Evolutionary conservation across 2,888 invertebrate species (phyloP).

Genomic region (Eupithecia abbreviata): DNA sequence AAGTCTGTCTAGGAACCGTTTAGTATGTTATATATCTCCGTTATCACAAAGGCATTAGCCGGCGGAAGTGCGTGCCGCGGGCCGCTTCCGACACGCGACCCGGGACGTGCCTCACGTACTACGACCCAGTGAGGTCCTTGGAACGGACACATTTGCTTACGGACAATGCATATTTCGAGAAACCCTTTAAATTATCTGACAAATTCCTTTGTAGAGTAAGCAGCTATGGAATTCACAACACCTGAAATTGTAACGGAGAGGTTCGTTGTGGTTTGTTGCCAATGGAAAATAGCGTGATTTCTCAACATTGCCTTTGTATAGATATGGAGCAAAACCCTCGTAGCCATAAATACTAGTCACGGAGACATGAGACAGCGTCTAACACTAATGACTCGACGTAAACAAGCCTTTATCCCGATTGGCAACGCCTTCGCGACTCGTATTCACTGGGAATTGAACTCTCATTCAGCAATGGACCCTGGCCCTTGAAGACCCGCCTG

Average conservation of each 20-base stretch:
- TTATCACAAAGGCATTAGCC: conserved; percentile 47
- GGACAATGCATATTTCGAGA: not conserved
- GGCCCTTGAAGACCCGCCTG: conserved; percentile 9
- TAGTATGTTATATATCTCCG: conserved; percentile 20
- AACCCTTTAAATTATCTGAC: not conserved
- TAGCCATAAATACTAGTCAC: conserved; percentile 9
- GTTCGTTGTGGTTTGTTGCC: not conserved
- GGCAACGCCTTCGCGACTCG: conserved; percentile 18
- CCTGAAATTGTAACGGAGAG: not conserved
- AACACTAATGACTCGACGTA: conserved; percentile 15
- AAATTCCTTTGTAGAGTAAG: not conserved
- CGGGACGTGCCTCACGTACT: not conserved
- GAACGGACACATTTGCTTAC: not conserved
- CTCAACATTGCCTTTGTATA: not conserved
- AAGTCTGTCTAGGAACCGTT: conserved; percentile 20
- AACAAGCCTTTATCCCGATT: conserved; percentile 19
- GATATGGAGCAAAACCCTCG: not conserved
- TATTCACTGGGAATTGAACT: conserved; percentile 25
- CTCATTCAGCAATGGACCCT: conserved; percentile 24
- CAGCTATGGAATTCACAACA: not conserved
- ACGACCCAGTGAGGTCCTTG: not conserved
- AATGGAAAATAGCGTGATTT: not conserved
- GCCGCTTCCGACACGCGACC: conserved; percentile 34
- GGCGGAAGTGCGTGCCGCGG: conserved; percentile 51
- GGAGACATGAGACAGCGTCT: conserved; percentile 10